Percentiles rank a stretch among this genome's conserved stretches.
Conservation (phyloP, 2,797 vertebrate species). For the Lepilemur septentrionalis region DNA sequence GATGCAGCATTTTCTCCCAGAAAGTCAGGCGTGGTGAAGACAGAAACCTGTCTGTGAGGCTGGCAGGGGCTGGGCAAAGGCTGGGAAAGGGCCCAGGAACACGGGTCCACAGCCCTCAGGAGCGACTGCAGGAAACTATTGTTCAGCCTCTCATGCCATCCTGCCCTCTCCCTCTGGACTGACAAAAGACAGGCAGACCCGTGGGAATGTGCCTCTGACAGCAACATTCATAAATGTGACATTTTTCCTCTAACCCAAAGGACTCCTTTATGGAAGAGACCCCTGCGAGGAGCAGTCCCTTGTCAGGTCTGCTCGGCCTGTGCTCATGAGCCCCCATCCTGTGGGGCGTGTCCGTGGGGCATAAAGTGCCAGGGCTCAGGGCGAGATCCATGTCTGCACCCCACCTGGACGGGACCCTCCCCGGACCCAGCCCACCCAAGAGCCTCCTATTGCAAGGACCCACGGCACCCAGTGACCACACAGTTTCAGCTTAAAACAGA, state of each 20-base stretch:
- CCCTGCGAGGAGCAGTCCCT: not conserved
- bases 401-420: not conserved
- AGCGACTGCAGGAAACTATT: not conserved
- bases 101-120: not conserved
- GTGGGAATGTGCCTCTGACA: not conserved
- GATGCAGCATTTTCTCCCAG: not conserved
- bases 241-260: not conserved
- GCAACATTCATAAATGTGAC: not conserved
- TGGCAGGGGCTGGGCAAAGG: constrained; percentile 36
- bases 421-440: not conserved
- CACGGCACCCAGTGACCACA: too few species aligned
- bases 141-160: not conserved
- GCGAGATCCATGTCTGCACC: not conserved
- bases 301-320: not conserved
- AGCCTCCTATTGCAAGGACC: not conserved
- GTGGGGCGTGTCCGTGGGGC: not conserved
- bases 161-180: not conserved
- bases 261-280: not conserved
- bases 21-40: not conserved
- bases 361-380: rapidly evolving
- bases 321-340: not conserved
- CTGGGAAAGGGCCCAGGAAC: not conserved
- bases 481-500: not conserved
- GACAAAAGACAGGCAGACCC: not conserved
- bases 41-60: constrained; percentile 29